A percentile compares a stretch with the other conserved stretches of the same genome.
Evolutionary conservation across 1,140 invertebrate genomes (phyloP).

Genomic region (Cherax destructor): DNA sequence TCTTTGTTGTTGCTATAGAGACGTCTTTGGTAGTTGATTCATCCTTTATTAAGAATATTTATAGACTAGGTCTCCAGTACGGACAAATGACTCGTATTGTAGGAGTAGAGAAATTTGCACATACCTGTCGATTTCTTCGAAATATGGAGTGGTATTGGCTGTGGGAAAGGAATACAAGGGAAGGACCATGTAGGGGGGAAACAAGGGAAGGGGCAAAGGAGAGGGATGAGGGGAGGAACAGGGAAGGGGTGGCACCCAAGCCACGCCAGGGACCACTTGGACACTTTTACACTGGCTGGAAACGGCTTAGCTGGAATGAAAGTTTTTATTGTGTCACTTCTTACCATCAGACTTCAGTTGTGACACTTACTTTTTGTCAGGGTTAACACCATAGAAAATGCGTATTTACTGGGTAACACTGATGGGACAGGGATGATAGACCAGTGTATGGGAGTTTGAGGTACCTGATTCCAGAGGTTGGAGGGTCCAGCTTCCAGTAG

Average conservation of each 20-base stretch:
- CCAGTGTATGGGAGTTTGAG: background rate
- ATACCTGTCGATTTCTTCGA: too few species aligned
- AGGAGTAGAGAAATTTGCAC: too few species aligned
- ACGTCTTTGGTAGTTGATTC: too few species aligned
- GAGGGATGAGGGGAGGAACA: background rate
- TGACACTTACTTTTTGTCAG: background rate
- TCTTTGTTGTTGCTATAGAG: too few species aligned
- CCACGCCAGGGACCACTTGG: background rate
- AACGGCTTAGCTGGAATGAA: conserved; percentile 5
- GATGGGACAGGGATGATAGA: background rate
- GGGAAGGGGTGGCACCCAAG: background rate
- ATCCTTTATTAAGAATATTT: too few species aligned
- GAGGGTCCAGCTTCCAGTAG: too few species aligned
- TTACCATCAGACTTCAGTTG: background rate
- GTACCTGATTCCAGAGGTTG: too few species aligned
- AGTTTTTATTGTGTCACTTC: conserved; percentile 1
- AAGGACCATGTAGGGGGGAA: background rate
- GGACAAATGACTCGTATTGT: too few species aligned
- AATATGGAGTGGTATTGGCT: background rate
- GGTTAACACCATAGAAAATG: too few species aligned
- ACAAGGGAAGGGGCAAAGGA: background rate
- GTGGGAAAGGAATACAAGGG: background rate
- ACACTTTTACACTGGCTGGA: conserved; percentile 9
- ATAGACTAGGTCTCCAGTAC: too few species aligned
- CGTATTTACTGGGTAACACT: too few species aligned